Conservation (phyloP, 2,888 invertebrate species). For the Cecidostiba fungosa region DNA sequence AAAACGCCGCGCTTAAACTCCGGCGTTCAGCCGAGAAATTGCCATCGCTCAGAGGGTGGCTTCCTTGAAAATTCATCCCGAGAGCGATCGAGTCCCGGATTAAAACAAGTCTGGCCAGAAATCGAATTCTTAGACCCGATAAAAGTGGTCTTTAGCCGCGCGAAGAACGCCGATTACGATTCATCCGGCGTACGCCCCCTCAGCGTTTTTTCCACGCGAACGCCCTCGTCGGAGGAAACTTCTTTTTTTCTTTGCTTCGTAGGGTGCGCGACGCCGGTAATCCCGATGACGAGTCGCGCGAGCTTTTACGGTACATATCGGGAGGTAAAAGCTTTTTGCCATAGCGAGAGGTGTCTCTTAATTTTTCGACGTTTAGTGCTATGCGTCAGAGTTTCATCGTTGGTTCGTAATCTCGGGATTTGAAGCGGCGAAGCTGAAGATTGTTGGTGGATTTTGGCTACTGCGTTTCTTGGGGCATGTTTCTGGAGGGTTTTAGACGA, state of each 20-base stretch:
- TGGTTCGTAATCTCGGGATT: background rate
- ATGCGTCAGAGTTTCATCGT: background rate
- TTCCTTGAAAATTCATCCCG: conserved; percentile 28
- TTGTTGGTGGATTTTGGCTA: background rate
- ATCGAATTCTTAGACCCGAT: conserved; percentile 42
- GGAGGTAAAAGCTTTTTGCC: conserved; percentile 39
- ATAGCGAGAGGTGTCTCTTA: background rate
- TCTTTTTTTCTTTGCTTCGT: background rate
- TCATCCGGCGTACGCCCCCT: conserved; percentile 48
- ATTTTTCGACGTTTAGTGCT: conserved; percentile 18
- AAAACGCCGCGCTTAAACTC: background rate
- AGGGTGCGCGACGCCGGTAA: conserved; percentile 43
- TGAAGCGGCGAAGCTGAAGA: background rate
- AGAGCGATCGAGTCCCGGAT: conserved; percentile 19
- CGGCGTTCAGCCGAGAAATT: background rate
- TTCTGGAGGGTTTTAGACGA: background rate
- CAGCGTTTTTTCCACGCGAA: conserved; percentile 52
- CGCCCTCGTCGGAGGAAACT: background rate
- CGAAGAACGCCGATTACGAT: conserved; percentile 58
- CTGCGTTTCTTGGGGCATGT: background rate
- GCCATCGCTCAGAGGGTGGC: conserved; percentile 1
- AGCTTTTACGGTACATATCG: conserved; percentile 2
- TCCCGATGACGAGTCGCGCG: conserved; percentile 41
- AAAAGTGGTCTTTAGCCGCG: conserved; percentile 52
- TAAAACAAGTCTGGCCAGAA: conserved; percentile 49